Evolutionary conservation across 2,888 invertebrate species (phyloP), one percentile per base, ranked within the genome.

Genomic region (Ophion obscuratus): DNA sequence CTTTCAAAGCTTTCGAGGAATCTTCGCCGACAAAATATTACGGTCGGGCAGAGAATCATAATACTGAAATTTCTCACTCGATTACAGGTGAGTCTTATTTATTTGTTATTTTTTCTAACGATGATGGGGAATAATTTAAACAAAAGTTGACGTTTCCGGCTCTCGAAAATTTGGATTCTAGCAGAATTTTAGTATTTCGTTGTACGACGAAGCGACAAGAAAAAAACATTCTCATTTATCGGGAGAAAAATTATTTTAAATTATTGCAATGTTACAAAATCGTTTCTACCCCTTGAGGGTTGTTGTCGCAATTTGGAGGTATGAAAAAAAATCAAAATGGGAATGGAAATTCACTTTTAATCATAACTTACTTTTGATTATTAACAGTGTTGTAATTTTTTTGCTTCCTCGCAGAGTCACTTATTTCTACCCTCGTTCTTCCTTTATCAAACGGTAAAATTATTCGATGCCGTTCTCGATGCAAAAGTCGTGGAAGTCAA

Each of bases 381-480:
- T 40, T 40, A 40, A 6, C 0, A 17, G 1, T 53, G 4, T 27
- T 36, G n/a, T 73, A 40, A 53, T 78, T 6, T 14, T 44, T 57
- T 57, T 20, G 11, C 59, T 74, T 44, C 6, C 80, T 86, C 78
- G 53, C 74, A 93, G 93, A 74, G 81, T 47, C 90, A 91, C 40
- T 87, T 87, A 24, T 79, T 84, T 4, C 89, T 90, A 57, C 87
- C 91, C 0, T 89, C 91, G 0, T 87, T 87, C n/a, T 70, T 91
- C 9, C 73, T 91, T 20, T 91, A 92, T 75, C 92, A 92, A 82
- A 86, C 91, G 3, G 88, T 91, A 0, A 92, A 89, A 83, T 75
- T 93, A 64, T 91, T 93, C 76, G 92, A 93, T 76, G 83, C 80
- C 2, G 88, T 87, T 67, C 85, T 92, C 59, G 91, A 91, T 71